A percentile compares a stretch with the other conserved stretches of the same genome.
These are phyloP conservation scores for Eufriesea mexicana DNA, from an alignment of 1,140 invertebrate species.

Conservation along the genomic window DNA sequence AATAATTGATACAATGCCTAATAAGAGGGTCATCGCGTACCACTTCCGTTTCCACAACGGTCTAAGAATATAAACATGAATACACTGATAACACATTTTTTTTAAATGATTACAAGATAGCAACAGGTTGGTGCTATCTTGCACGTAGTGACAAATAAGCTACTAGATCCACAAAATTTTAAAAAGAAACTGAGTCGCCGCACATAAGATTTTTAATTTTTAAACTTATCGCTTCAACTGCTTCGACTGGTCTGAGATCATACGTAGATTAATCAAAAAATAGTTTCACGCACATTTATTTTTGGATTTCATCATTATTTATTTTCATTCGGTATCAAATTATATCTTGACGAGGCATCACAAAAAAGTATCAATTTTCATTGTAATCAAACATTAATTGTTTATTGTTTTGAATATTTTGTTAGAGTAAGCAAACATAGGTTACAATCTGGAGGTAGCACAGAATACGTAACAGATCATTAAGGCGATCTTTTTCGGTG, in stretches of 20 bases:
- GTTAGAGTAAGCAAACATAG: background rate
- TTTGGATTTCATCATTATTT: background rate
- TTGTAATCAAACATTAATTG: background rate
- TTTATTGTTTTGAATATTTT: background rate
- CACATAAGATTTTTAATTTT: too few species aligned
- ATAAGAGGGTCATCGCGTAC: background rate
- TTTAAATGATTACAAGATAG: background rate
- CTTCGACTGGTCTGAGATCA: background rate
- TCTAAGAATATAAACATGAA: background rate
- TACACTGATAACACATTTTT: background rate
- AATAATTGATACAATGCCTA: background rate
- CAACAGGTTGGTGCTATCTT: slow-evolving; percentile 6
- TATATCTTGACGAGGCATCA: background rate
- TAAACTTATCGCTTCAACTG: background rate
- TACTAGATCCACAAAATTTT: background rate
- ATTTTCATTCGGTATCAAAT: background rate
- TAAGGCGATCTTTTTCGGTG: background rate
- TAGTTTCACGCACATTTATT: background rate
- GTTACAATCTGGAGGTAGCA: background rate
- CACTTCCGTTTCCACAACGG: background rate
- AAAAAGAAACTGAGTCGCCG: background rate
- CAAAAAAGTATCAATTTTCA: background rate
- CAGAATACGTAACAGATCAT: background rate
- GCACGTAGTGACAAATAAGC: background rate
- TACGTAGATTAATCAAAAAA: background rate